Conservation (phyloP, 2,888 invertebrate genomes). For the Phania funesta region DNA sequence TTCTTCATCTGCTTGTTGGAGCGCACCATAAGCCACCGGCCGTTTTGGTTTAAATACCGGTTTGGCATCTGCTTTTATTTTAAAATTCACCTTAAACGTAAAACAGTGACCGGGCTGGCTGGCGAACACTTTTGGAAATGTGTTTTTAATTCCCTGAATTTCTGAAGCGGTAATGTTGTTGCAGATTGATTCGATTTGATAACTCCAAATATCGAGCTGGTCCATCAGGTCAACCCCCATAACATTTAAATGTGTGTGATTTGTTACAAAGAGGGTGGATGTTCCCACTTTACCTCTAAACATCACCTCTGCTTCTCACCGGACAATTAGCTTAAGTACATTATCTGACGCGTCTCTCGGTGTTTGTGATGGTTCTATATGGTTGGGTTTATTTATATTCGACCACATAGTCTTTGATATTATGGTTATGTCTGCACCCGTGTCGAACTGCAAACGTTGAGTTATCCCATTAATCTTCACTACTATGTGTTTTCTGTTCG, state of each 20-base stretch:
- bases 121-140: conserved; percentile 29
- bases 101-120: conserved; percentile 23
- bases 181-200: conserved; percentile 8
- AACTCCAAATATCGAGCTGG: conserved; percentile 11
- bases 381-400: too few relatives aligned
- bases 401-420: too few relatives aligned
- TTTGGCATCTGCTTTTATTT: conserved; percentile 48
- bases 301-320: too few relatives aligned
- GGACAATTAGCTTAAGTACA: too few relatives aligned
- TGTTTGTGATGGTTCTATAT: too few relatives aligned
- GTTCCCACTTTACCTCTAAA: too few relatives aligned
- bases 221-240: conserved; percentile 26
- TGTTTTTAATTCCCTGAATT: conserved; percentile 7
- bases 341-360: too few relatives aligned
- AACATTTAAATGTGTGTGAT: too few relatives aligned
- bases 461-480: too few relatives aligned
- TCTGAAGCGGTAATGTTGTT: conserved; percentile 15
- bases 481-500: not conserved
- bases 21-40: conserved; percentile 64
- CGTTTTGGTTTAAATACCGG: conserved; percentile 56
- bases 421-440: too few relatives aligned
- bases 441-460: too few relatives aligned
- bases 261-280: too few relatives aligned
- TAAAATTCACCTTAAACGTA: conserved; percentile 26
- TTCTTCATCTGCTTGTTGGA: conserved; percentile 50